Evolutionary conservation across 1,140 invertebrate species (phyloP), one percentile per base, ranked within the genome.

Genomic region (Aricia agestis): DNA sequence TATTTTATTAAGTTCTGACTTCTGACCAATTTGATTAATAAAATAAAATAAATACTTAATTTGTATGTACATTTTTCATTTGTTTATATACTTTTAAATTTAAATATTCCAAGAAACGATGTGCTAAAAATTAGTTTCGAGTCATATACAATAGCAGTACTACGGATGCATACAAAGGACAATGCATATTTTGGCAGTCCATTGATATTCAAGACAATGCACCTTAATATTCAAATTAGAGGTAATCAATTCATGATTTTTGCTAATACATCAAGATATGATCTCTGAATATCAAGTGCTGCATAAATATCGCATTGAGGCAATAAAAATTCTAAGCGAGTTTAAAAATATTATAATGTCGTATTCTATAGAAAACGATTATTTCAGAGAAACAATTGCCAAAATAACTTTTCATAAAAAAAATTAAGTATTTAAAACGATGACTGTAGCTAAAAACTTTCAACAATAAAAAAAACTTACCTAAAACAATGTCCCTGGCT

Each of bases 351-450:
- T 42, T 11, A 15, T 52, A 52, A 11, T 52, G 10, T 52, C 2
- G 13, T 13, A 11, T 52, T 52, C 9, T 52, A 9, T 52, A 52
- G 11, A 15, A 52, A 45, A 52, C 31, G 63, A 67, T 74, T 75
- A 7, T 42, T 42, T 9, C 13, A 13, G 1, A 9, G 3, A 6
- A 36, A 4, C 36, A 36, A 4, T 36, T 36, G 6, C 36, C 36
- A 36, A 36, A 36, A 36, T 36, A 36, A 36, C 36, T 36, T 36
- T 36, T 36, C 2, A 6, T 36, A 36, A 13, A 52, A 52, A 52
- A 52, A 52, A n/a, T n/a, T n/a, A 87, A 85, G 86, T 68, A 90
- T 86, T 82, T 74, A 90, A 80, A 72, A 85, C 77, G 74, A 90
- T 82, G 69, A 84, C 86, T 75, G 79, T 83, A 77, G 87, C 83